Conservation (phyloP, 2,113 vertebrate species). For the Plecotus auritus region DNA sequence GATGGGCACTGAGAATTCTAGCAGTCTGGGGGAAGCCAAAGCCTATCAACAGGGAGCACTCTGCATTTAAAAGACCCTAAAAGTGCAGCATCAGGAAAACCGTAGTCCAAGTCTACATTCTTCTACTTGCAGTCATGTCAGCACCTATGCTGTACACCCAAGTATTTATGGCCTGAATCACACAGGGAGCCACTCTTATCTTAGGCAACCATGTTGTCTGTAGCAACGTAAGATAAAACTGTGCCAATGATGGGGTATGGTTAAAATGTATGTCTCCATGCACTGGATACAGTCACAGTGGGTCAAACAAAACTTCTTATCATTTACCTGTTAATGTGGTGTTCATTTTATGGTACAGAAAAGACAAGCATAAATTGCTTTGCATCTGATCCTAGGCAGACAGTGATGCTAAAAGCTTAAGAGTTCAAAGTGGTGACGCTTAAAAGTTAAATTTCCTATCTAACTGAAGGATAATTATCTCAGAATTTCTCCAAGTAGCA, state of each 20-base stretch:
- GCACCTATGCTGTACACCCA: background rate
- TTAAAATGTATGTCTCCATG: background rate
- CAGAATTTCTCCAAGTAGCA: background rate
- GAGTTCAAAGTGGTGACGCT: background rate
- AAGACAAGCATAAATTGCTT: background rate
- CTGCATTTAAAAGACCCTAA: background rate
- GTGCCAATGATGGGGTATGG: background rate
- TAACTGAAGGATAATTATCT: conserved; percentile 1
- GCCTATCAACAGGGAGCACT: background rate
- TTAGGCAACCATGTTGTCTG: conserved; percentile 28
- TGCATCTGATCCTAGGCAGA: conserved; percentile 30
- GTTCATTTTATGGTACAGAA: background rate
- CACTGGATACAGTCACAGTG: background rate
- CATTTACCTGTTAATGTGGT: background rate
- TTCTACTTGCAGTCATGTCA: background rate
- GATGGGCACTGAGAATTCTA: background rate
- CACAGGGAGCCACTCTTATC: conserved; percentile 38
- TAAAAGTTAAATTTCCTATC: background rate
- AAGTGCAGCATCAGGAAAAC: background rate
- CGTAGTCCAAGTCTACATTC: background rate
- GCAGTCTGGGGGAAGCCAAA: background rate
- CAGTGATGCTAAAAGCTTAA: background rate
- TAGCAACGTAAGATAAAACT: conserved; percentile 16
- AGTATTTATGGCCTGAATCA: conserved; percentile 21
- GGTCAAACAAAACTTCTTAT: background rate